A percentile compares a stretch with the other conserved stretches of the same genome.
Conservation (phyloP, 2,888 invertebrate species). For the Phymatocera aterrima region DNA sequence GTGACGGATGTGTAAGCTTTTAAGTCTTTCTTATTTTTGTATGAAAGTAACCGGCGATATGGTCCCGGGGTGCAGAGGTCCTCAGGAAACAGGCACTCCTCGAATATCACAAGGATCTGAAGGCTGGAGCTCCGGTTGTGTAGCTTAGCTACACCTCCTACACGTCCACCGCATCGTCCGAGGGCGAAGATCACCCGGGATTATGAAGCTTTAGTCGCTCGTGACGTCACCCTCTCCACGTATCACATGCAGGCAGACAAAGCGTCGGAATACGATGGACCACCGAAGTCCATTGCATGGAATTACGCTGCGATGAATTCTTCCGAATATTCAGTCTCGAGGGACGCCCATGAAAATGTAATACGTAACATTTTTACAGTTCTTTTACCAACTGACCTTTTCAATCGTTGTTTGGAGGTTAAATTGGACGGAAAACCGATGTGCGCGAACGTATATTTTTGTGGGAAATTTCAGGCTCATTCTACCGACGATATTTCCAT, state of each 20-base stretch:
- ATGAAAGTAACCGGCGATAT: not conserved
- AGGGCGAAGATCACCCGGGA: conserved; percentile 30
- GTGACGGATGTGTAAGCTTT: not conserved
- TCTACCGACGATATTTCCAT: no score
- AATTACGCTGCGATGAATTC: no score
- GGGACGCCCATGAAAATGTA: no score
- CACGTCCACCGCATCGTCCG: not conserved
- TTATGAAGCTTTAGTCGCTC: conserved; percentile 14
- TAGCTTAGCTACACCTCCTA: not conserved
- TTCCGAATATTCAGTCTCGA: no score
- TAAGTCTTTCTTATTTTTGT: not conserved
- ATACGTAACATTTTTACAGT: no score
- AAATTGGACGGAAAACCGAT: no score
- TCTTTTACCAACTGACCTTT: no score
- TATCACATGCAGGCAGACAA: conserved; percentile 21
- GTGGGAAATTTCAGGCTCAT: no score
- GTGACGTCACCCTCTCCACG: conserved; percentile 14
- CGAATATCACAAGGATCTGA: not conserved
- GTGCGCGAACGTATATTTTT: no score
- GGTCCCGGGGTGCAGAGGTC: not conserved
- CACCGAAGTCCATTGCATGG: conserved; percentile 1
- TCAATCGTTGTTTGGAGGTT: no score
- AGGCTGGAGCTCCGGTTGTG: conserved; percentile 10
- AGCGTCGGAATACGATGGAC: conserved; percentile 6
- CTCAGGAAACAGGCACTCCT: conserved; percentile 1